These are phyloP conservation scores for Fundulus diaphanus DNA, from an alignment of 2,797 vertebrate species.

Conservation along the genomic window DNA sequence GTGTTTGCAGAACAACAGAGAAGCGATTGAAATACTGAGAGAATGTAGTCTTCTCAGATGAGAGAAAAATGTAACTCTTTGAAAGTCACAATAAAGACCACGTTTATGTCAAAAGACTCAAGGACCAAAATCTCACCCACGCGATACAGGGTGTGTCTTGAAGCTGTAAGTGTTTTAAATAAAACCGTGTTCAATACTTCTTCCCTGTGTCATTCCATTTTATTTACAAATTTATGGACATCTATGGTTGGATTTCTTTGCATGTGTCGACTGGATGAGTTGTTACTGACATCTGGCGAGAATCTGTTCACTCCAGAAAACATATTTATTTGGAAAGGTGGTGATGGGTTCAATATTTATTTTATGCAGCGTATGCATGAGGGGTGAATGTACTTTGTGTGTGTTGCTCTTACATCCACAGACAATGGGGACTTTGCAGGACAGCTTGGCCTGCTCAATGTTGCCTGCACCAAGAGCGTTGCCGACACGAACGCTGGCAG, in stretches of 20 bases:
- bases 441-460: slow-evolving; percentile 84
- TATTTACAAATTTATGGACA: no score
- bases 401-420: slow-evolving; percentile 76
- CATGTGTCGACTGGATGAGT: background rate
- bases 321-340: background rate
- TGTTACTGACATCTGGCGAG: background rate
- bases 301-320: background rate
- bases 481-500: slow-evolving; percentile 89
- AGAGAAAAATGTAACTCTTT: no score
- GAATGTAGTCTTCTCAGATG: no score
- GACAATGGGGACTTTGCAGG: slow-evolving; percentile 79
- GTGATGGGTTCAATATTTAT: background rate
- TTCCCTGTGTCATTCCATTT: no score
- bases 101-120: no score
- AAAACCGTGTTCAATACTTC: no score
- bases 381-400: background rate
- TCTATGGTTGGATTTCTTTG: background rate
- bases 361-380: background rate
- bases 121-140: no score
- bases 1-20: no score
- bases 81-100: no score
- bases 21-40: no score
- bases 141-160: no score
- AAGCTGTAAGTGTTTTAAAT: no score
- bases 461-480: slow-evolving; percentile 91